Conservation (phyloP, 2,113 vertebrate genomes). For the Pseudorectes ferrugineus region DNA sequence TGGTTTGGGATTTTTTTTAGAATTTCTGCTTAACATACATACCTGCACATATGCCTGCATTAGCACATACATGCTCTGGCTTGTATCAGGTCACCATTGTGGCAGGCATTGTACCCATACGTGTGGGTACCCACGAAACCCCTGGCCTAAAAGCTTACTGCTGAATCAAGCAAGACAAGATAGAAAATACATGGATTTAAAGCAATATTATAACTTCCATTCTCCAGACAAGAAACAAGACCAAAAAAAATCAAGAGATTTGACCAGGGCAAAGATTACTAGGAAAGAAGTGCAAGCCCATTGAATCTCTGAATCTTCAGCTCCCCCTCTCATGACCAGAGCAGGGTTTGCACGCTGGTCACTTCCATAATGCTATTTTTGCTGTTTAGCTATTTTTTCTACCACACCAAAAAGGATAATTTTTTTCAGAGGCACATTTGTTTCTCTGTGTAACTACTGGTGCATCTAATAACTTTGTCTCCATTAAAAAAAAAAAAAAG, state of each 20-base stretch:
- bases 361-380: not conserved
- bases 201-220: not conserved
- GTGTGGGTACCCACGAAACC: not conserved
- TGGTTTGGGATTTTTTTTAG: rapidly evolving
- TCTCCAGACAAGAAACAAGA: not conserved
- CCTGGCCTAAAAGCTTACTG: not conserved
- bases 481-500: not conserved
- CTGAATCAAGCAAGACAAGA: not conserved
- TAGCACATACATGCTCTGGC: rapidly evolving
- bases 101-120: not conserved
- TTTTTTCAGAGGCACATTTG: not conserved
- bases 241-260: not conserved
- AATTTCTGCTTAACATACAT: not conserved
- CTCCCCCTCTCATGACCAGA: not conserved
- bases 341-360: not conserved
- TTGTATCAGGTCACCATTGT: not conserved
- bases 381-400: not conserved
- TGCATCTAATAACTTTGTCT: not conserved
- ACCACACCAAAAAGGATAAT: not conserved
- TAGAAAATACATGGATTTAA: not conserved
- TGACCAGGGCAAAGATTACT: not conserved
- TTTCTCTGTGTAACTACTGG: not conserved
- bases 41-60: not conserved
- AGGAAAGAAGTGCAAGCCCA: not conserved
- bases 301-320: not conserved